Percentiles rank a stretch among this genome's conserved stretches.
Evolutionary conservation across 2,113 vertebrate species (phyloP).

Genomic region (Tylochromis polylepis): DNA sequence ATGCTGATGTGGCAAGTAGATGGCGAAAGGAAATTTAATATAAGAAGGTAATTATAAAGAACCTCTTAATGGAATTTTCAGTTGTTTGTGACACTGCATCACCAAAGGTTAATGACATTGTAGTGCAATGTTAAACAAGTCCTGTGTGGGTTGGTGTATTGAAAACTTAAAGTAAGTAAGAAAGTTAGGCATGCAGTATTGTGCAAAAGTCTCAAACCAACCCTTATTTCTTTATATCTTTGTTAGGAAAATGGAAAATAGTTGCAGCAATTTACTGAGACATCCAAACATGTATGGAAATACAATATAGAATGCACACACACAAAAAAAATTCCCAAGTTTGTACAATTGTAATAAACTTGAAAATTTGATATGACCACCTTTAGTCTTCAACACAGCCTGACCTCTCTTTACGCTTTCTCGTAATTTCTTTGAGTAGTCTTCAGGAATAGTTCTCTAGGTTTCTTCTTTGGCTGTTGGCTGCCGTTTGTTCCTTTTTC

Average conservation of each 20-base stretch:
- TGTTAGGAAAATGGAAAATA: neutral
- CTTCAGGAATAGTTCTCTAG: neutral
- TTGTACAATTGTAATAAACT: neutral
- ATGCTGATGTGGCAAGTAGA: neutral
- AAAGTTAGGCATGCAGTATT: neutral
- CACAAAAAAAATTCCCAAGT: neutral
- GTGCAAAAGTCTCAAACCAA: neutral
- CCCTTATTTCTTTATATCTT: neutral
- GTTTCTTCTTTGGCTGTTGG: neutral
- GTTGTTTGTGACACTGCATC: neutral
- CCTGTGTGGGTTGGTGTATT: neutral
- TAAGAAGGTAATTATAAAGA: neutral
- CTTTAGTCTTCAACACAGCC: neutral
- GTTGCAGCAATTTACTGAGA: neutral
- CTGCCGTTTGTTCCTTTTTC: neutral
- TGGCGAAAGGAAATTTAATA: neutral
- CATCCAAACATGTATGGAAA: neutral
- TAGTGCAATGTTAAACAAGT: neutral
- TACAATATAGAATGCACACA: neutral
- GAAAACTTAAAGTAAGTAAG: neutral
- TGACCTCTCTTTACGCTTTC: neutral
- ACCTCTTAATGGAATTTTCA: neutral
- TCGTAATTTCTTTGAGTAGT: neutral
- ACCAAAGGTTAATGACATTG: neutral
- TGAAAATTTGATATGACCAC: neutral